phyloP scores from a whole-genome alignment of 2,113 vertebrate genomes.

The Cricetomys ansorgei region DNA sequence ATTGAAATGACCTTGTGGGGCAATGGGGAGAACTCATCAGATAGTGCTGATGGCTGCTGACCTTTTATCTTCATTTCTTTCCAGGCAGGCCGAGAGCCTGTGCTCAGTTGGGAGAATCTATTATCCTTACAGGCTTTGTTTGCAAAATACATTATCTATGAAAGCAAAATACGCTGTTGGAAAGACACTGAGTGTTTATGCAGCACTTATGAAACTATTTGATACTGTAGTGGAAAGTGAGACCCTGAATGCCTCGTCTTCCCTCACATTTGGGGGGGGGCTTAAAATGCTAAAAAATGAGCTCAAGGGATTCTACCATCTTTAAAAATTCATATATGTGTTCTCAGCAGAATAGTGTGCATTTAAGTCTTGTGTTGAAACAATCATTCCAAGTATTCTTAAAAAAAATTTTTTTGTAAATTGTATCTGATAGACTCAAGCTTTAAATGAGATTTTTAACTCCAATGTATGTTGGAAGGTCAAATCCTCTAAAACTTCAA shows the following conservation, averaged over 20 bases:
- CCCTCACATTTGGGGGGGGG: neutral
- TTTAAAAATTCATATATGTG: conserved; percentile 34
- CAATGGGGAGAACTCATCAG: conserved; percentile 26
- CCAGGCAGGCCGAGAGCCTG: neutral
- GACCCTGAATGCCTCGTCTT: conserved; percentile 30
- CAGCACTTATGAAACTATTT: conserved; percentile 63
- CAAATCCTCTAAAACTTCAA: neutral
- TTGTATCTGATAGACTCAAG: neutral
- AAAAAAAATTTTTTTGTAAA: conserved; percentile 54
- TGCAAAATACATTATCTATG: conserved; percentile 68
- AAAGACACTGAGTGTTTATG: conserved; percentile 51
- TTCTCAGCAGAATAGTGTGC: conserved; percentile 45
- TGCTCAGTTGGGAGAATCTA: conserved; percentile 34
- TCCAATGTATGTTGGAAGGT: neutral
- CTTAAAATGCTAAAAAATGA: conserved; percentile 8
- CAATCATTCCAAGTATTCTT: conserved; percentile 28
- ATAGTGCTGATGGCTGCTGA: conserved; percentile 25
- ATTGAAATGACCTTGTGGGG: conserved; percentile 20
- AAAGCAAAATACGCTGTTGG: conserved; percentile 50
- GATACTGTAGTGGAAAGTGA: conserved; percentile 58
- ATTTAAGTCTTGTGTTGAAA: conserved; percentile 50
- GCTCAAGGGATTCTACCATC: neutral
- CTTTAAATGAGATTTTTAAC: neutral
- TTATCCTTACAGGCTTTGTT: conserved; percentile 62
- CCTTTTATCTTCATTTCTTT: conserved; percentile 32